Evolutionary conservation across 35 echinoderm and acorn worm species (phyloP), one percentile per base, ranked within the genome.

Genomic region (Apostichopus parvimensis): DNA sequence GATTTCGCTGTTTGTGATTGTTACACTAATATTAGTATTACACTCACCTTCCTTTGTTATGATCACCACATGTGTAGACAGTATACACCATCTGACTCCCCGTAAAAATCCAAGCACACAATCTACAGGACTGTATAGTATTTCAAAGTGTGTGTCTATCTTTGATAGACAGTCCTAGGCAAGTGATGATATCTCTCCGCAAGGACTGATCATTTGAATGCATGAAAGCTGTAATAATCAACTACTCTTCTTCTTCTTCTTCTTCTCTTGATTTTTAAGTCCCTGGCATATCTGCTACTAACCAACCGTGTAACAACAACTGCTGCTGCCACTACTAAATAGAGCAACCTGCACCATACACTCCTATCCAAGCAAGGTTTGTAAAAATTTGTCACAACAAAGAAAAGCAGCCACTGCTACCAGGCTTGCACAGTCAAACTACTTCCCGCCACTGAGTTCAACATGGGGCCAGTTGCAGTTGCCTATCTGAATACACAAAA

Each of bases 11-110:
- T 45, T 45, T 45, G 34, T 45, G 34, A 25, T 34, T 78, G 25
- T 77, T 13, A 34, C 20, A 14, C 23, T 10, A 45, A 45, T 45
- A 45, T 45, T 45, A 45, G 34, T 82, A 56, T 55, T 53, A 54
- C 52, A 82, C 79, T 82, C 79, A 82, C 79, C 79, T 82, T 82
- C 79, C 79, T 82, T 82, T 82, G 79, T 82, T 82, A 17, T 82
- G 79, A 56, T 53, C 55, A 18, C 14, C 79, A 55, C 79, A 82
- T 82, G 79, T 82, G 55, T 54, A 82, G 25, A 68, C 64, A 68
- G 18, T 68, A 14, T 68, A 3, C 64, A 68, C 64, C 64, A 68
- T 68, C 64, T 68, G 64, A 68, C 64, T 68, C 11, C 10, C 34
- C 34, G 18, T 68, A 68, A 68, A 68, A 68, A 14, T 18, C 64